Evolutionary conservation across 53 echinoderm and acorn worm genomes (phyloP).

Genomic region (Luidia sarsii): DNA sequence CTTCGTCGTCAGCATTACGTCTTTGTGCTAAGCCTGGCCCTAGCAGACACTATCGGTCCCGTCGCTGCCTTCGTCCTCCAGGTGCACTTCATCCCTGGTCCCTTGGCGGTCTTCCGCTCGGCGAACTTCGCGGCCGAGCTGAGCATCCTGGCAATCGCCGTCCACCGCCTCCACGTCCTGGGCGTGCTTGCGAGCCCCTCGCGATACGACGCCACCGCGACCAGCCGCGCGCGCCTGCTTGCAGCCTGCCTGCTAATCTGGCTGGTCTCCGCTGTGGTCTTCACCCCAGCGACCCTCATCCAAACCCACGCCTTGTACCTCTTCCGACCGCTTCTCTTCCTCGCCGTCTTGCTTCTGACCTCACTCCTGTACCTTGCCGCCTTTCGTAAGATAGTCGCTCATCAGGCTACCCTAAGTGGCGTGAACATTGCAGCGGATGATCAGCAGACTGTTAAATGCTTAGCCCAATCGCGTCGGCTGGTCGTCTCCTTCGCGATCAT

Average conservation of each 20-base stretch:
- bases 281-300: background rate
- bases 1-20: background rate
- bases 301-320: background rate
- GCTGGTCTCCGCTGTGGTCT: background rate
- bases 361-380: background rate
- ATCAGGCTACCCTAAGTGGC: background rate
- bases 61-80: background rate
- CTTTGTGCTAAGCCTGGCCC: background rate
- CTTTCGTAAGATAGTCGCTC: background rate
- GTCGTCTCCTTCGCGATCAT: background rate
- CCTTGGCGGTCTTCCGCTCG: background rate
- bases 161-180: too few species aligned
- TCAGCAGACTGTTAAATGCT: background rate
- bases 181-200: too few species aligned
- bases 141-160: background rate
- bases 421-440: background rate
- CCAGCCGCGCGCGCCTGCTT: background rate
- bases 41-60: background rate
- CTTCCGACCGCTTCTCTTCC: background rate
- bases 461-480: background rate
- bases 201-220: background rate
- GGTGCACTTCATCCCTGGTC: background rate
- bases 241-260: background rate
- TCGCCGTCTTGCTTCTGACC: background rate
- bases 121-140: background rate